Evolutionary conservation across 2,888 invertebrate species (phyloP).

Genomic region (Polydrusus tereticollis): DNA sequence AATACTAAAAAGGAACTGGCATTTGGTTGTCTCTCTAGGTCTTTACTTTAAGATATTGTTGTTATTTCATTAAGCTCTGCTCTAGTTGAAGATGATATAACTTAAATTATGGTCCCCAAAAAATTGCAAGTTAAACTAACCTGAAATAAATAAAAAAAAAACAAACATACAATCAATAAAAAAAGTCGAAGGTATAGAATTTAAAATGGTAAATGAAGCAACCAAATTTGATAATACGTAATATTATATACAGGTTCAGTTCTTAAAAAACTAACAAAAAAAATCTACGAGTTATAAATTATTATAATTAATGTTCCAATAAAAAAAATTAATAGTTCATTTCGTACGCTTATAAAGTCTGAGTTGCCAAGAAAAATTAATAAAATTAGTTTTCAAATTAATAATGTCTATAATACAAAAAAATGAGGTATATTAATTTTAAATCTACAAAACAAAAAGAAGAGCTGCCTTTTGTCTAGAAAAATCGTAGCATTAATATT

Average conservation of each 20-base stretch:
- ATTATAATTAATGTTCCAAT: neutral
- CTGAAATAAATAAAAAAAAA: neutral
- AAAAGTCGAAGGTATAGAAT: neutral
- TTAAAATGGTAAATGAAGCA: slow-evolving; percentile 11
- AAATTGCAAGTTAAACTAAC: neutral
- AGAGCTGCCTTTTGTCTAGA: slow-evolving; percentile 4
- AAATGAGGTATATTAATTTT: slow-evolving; percentile 20
- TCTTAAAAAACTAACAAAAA: neutral
- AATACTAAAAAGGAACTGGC: no score
- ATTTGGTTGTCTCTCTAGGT: no score
- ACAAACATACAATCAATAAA: neutral
- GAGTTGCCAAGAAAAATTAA: neutral
- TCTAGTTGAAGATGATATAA: no score
- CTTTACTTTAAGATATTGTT: no score
- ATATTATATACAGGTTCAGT: slow-evolving; percentile 1
- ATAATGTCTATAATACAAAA: slow-evolving; percentile 14
- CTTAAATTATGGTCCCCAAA: no score
- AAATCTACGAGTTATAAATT: neutral
- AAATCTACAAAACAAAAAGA: neutral
- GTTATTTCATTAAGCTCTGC: no score
- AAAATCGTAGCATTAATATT: slow-evolving; percentile 5
- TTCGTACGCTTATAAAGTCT: neutral
- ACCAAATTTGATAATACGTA: slow-evolving; percentile 6
- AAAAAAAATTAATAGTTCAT: neutral
- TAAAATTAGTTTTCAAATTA: neutral